These are phyloP conservation scores for Carposina sasakii DNA, from an alignment of 1,140 invertebrate genomes.

Conservation along the genomic window DNA sequence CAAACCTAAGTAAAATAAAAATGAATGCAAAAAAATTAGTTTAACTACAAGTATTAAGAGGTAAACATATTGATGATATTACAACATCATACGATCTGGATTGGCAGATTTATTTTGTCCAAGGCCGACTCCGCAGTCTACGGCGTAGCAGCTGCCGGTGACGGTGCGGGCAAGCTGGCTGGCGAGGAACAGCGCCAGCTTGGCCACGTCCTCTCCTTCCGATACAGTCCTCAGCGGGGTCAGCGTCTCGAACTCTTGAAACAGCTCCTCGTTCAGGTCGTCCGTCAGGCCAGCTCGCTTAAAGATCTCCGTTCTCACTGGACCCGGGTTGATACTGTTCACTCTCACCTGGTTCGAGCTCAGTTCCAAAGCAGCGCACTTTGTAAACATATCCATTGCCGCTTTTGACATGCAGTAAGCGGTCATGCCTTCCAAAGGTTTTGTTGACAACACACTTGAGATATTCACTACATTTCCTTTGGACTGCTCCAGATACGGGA, in stretches of 20 bases:
- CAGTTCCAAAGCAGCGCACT: slow-evolving; percentile 79
- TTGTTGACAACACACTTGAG: slow-evolving; percentile 80
- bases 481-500: slow-evolving; percentile 79
- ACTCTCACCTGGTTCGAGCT: slow-evolving; percentile 81
- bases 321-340: slow-evolving; percentile 84
- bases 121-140: slow-evolving; percentile 42
- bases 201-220: slow-evolving; percentile 38
- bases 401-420: slow-evolving; percentile 88
- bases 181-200: slow-evolving; percentile 43
- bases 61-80: too few species aligned
- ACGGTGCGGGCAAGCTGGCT: slow-evolving; percentile 45
- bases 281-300: slow-evolving; percentile 64
- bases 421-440: slow-evolving; percentile 75
- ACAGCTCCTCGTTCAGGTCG: slow-evolving; percentile 29
- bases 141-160: slow-evolving; percentile 37
- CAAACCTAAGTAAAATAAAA: too few species aligned
- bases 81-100: too few species aligned
- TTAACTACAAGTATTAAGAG: too few species aligned
- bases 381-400: slow-evolving; percentile 86
- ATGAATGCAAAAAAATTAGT: too few species aligned
- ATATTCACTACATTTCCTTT: slow-evolving; percentile 87
- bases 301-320: slow-evolving; percentile 80
- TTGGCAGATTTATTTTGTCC: too few species aligned
- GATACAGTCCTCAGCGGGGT: slow-evolving; percentile 39
- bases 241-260: slow-evolving; percentile 20